Conservation (phyloP, 2,888 invertebrate genomes). For the Gryllus longicercus region DNA sequence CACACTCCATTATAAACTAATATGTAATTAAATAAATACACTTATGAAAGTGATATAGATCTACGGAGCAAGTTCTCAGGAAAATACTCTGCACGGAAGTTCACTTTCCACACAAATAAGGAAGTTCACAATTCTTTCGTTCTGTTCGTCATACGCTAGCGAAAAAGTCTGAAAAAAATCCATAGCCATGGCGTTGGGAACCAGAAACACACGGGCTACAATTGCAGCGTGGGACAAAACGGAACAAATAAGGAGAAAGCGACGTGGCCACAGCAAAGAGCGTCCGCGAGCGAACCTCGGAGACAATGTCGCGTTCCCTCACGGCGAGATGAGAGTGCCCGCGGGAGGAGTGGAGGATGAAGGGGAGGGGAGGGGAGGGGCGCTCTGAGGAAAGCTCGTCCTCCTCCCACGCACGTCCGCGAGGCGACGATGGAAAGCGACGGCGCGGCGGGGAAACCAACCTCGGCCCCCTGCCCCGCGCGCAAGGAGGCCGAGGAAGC, state of each 20-base stretch:
- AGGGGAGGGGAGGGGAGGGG: neutral
- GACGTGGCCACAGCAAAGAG: neutral
- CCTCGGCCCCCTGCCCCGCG: too few relatives aligned
- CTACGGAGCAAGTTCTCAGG: neutral
- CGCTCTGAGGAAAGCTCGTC: too few relatives aligned
- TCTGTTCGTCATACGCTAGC: neutral
- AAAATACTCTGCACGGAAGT: neutral
- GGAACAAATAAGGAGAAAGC: conserved; percentile 17
- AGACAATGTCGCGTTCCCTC: conserved; percentile 3
- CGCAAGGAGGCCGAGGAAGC: too few relatives aligned
- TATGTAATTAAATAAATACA: too few relatives aligned
- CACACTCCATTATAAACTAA: too few relatives aligned
- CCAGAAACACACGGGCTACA: neutral
- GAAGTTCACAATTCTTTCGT: neutral
- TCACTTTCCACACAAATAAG: neutral
- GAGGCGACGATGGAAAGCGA: too few relatives aligned
- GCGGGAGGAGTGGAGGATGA: neutral
- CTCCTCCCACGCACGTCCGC: too few relatives aligned
- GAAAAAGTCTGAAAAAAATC: neutral
- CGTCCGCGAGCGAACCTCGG: neutral
- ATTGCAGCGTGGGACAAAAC: neutral
- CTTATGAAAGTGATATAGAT: too few relatives aligned
- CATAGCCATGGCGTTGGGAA: neutral
- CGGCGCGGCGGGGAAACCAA: too few relatives aligned
- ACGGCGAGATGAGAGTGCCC: neutral